Percentiles rank a stretch among this genome's conserved stretches.
Evolutionary conservation across 2,797 vertebrate species (phyloP).

Genomic region (Poecilia velifera): DNA sequence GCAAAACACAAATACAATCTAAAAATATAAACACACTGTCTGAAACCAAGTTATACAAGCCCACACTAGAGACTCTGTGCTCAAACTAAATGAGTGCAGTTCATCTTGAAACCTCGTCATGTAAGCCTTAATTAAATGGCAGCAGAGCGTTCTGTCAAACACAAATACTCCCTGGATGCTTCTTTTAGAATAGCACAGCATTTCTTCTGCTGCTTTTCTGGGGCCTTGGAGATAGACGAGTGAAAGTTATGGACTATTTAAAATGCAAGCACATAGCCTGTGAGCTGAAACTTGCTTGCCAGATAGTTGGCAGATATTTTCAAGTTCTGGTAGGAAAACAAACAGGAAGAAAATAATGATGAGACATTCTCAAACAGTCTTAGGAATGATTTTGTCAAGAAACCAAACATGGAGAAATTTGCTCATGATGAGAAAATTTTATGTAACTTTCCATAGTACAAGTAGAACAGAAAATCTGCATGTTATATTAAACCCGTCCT

Average conservation of each 20-base stretch:
- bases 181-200: slow-evolving; percentile 44
- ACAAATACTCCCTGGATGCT: slow-evolving; percentile 50
- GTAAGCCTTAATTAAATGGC: slow-evolving; percentile 54
- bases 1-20: slow-evolving; percentile 16
- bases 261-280: slow-evolving; percentile 40
- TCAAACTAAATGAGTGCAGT: slow-evolving; percentile 22
- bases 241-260: slow-evolving; percentile 49
- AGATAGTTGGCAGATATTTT: slow-evolving; percentile 40
- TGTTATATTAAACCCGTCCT: slow-evolving; percentile 11
- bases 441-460: slow-evolving; percentile 52
- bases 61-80: background rate
- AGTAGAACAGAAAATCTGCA: slow-evolving; percentile 36
- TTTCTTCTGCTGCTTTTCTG: slow-evolving; percentile 38
- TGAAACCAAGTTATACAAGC: slow-evolving; percentile 11
- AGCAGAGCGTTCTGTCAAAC: slow-evolving; percentile 26
- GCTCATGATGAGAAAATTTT: slow-evolving; percentile 37
- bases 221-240: slow-evolving; percentile 23
- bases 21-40: slow-evolving; percentile 2
- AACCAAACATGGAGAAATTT: slow-evolving; percentile 16
- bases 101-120: slow-evolving; percentile 20
- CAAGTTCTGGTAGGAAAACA: slow-evolving; percentile 10
- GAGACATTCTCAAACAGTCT: slow-evolving; percentile 22
- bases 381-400: slow-evolving; percentile 32
- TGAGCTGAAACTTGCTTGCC: slow-evolving; percentile 16
- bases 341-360: slow-evolving; percentile 24